Conservation (phyloP, 2,888 invertebrate species). For the Machimus rusticus region DNA sequence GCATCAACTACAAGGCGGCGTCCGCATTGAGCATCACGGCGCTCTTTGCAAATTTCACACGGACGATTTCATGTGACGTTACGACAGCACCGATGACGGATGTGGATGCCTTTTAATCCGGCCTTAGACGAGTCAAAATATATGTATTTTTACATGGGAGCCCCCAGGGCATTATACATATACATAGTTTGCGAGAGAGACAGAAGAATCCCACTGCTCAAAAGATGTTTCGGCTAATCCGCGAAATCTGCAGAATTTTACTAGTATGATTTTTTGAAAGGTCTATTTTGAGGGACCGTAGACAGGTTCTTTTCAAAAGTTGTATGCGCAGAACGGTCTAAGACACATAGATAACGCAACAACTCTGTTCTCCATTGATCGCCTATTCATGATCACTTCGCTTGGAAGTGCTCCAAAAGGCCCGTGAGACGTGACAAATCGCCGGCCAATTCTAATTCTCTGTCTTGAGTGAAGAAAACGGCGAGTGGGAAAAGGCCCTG, state of each 20-base stretch:
- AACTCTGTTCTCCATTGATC: neutral
- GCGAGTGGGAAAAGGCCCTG: neutral
- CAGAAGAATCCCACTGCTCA: neutral
- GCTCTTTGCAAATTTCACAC: slow-evolving; percentile 24
- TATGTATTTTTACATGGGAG: neutral
- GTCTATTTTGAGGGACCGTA: neutral
- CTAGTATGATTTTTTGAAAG: neutral
- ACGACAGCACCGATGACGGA: slow-evolving; percentile 19
- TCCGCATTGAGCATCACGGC: neutral
- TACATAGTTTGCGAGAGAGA: neutral
- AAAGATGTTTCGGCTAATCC: neutral
- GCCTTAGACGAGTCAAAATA: neutral
- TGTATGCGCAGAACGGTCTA: neutral
- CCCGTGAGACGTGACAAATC: neutral
- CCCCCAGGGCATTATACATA: neutral
- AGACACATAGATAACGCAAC: neutral
- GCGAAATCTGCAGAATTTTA: neutral
- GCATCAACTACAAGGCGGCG: neutral
- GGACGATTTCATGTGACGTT: slow-evolving; percentile 37
- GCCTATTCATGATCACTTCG: neutral
- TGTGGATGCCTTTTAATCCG: slow-evolving; percentile 4
- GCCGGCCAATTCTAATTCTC: neutral
- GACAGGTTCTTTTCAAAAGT: neutral
- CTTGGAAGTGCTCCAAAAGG: slow-evolving; percentile 8
- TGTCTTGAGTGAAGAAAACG: neutral